Base-by-base conservation (phyloP, 2,113 vertebrate species). In the Halichoerus grypus region DNA sequence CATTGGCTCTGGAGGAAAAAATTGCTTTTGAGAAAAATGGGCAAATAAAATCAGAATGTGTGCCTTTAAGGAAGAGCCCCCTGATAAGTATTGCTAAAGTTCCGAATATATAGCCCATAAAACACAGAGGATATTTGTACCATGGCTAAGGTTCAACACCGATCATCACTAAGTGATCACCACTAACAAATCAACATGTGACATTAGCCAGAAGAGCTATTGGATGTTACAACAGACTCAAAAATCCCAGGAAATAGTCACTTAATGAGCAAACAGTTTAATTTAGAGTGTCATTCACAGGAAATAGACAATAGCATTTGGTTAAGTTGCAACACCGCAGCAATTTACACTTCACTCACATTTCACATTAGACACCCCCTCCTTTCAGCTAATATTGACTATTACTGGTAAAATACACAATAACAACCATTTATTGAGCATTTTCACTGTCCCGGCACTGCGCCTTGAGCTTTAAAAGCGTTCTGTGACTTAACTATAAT, bases 1-100 rank as follows among this genome's bases (percentile, higher is more conserved):
- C 7, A 19, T 3, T 59, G 90, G 88, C 74, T 88, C 26, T 57
- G 59, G 24, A 85, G 71, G 55, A 86, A 79, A 96, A 91, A 69
- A 91, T n/a, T 61, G 10, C 80, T 13, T 80, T 95, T 84, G 76
- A 95, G 96, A 88, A 97, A 98, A 96, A 96, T 96, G 92, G 89
- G 69, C 69, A 72, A 97, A 94, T 94, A 84, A 96, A 95, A 85
- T 82, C 88, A 90, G 65, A 91, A 88, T 74, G 79, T 67, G 57
- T 74, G 31, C n/a, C 18, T 83, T 88, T 93, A 88, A 80, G 84
- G 76, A 86, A 85, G 85, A 93, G 49, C 65, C 55, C n/a, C 53
- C 57, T 82, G 55, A 89, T 86, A 86, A 94, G 14, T 26, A 61
- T 42, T 59, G 21, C 33, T 95, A 36, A 82, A 92, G 21, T 80